Evolutionary conservation across 2,888 invertebrate genomes (phyloP), one percentile per base, ranked within the genome.

Genomic region (Agrypnus murinus): DNA sequence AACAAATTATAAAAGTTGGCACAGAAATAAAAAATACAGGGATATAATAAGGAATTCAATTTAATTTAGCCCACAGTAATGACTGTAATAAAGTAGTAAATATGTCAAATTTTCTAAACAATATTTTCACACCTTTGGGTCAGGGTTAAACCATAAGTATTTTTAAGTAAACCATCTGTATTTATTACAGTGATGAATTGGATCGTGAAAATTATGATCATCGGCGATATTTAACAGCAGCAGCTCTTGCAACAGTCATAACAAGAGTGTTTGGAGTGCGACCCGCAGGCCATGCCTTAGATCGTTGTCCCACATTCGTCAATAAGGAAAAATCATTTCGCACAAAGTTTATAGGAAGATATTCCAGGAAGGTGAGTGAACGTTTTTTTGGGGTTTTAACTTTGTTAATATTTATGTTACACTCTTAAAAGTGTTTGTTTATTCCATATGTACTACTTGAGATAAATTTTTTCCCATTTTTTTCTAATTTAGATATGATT

Each of bases 251-350:
- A 45, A 95, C 96, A 4, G 92, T 96, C 73, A 88, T 95, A 79
- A 90, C 90, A 72, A 92, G 95, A 85, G 90, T 93, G 78, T 93
- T 93, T 83, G 91, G 91, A 75, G 88, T 93, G 36, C 89, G 92
- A 79, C 89, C 88, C 75, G 87, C 88, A 50, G 87, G 87, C 72
- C 88, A 89, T 77, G 83, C 89, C 67, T 82, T 93, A 55, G 96
- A 96, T 80, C 89, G 93, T 76, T 93, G 93, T 77, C 94, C 94
- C 74, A 93, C 92, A 69, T 96, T 95, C 85, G 92, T 96, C 60
- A 92, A 93, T 79, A 94, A 94, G 83, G 95, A 96, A 81, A 95
- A 95, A 84, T 91, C 92, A 65, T 90, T 92, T 77, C 87, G 90
- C 71, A 91, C 90, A 77, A 90, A 91, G 74, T 86, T 93, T 68